Evolutionary conservation across 1,140 invertebrate genomes (phyloP).

Genomic region (Conus betulinus): DNA sequence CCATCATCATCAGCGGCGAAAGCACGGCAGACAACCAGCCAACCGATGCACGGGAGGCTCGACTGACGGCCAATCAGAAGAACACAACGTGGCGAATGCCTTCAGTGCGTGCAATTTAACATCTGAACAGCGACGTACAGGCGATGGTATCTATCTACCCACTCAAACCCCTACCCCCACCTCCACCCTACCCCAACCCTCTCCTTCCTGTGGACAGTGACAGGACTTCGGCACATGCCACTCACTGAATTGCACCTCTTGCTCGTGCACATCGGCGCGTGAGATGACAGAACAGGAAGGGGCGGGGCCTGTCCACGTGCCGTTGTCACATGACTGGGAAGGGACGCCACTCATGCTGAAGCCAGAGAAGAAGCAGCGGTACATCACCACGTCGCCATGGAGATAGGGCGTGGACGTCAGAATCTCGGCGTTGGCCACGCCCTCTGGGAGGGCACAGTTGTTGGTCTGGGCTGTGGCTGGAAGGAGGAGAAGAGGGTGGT

Average conservation of each 20-base stretch:
- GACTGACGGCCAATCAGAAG: too few species aligned
- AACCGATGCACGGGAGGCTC: too few species aligned
- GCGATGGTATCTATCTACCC: too few species aligned
- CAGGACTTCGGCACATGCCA: neutral
- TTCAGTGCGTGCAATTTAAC: too few species aligned
- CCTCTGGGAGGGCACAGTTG: neutral
- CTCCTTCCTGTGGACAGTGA: too few species aligned
- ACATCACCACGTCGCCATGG: conserved; percentile 24
- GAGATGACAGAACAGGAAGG: conserved; percentile 19
- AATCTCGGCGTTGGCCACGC: conserved; percentile 22
- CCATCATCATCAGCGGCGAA: too few species aligned
- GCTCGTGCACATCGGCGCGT: neutral
- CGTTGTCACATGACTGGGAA: neutral
- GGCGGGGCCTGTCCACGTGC: neutral
- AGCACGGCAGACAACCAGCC: too few species aligned
- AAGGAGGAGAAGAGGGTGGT: too few species aligned
- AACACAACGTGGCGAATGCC: too few species aligned
- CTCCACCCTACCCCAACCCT: too few species aligned
- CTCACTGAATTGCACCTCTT: conserved; percentile 8
- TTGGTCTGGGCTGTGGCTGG: neutral
- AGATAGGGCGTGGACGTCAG: conserved; percentile 18
- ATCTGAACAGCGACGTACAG: too few species aligned
- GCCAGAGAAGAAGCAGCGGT: conserved; percentile 3
- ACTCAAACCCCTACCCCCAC: too few species aligned
- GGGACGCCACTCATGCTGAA: conserved; percentile 23